Conservation (phyloP, 2,888 invertebrate genomes). For the Sminthurinus aureus region DNA sequence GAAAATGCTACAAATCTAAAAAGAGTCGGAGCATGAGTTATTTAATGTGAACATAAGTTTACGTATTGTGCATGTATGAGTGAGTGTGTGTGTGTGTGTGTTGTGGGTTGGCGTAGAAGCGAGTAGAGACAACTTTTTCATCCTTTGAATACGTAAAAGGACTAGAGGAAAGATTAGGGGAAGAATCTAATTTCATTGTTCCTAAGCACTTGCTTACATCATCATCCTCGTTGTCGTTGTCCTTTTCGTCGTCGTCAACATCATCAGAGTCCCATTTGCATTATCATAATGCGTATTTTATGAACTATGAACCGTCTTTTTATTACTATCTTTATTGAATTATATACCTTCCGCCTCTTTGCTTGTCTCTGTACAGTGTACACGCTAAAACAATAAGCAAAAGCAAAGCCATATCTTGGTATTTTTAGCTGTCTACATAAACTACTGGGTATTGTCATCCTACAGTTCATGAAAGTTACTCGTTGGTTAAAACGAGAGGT, state of each 20-base stretch:
- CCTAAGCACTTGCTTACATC: background rate
- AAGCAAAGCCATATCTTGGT: no score
- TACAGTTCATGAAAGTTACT: no score
- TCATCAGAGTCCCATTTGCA: background rate
- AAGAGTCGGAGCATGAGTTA: no score
- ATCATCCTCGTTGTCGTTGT: background rate
- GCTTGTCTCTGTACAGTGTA: background rate
- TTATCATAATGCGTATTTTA: background rate
- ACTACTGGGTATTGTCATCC: no score
- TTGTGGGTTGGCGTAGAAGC: background rate
- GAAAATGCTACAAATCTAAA: no score
- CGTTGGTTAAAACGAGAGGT: no score
- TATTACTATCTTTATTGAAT: background rate
- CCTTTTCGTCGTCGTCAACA: background rate
- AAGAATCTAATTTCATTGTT: constrained; percentile 16
- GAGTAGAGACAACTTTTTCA: background rate
- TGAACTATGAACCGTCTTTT: background rate
- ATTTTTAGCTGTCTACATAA: no score
- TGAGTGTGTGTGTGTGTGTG: background rate
- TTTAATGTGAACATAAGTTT: background rate
- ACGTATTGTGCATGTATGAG: background rate
- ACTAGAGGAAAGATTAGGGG: background rate
- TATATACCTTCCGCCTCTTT: background rate
- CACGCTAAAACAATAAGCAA: background rate
- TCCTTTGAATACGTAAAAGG: background rate